Base-by-base conservation (phyloP, 2,797 vertebrate species). In the Percopsis omiscomaycus region DNA sequence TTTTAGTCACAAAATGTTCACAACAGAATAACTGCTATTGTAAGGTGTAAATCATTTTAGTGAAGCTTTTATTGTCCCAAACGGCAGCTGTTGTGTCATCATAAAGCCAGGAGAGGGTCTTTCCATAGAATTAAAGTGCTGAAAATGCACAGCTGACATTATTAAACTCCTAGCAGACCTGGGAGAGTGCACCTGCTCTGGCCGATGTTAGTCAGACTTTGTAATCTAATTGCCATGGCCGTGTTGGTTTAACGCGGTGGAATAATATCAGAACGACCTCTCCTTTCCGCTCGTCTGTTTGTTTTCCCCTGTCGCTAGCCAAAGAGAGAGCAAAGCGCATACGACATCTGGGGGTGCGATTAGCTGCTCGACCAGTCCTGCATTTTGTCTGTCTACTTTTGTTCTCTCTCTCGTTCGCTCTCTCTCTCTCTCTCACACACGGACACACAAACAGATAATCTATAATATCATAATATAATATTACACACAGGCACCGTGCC, bases 191-290 rank as follows among this genome's bases (percentile, higher is more conserved):
- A 80, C 76, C 79, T 84, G 76, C 70, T 70, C 68, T 53, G 69
- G 73, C 69, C 16, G 59, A 77, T 62, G 79, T 83, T 78, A 80
- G 67, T 64, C 71, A 67, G 61, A 66, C 55, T 5, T 37, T 51
- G 74, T 82, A 88, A 91, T 85, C 77, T 84, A 89, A 90, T 87
- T 71, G 55, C 59, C 30, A n/a, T 44, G 67, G 47, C 64, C 49
- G 66, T 88, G 83, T 91, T 86, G 71, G 68, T 89, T 86, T 84
- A 87, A 86, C 76, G 72, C 65, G 32, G 64, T 61, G 63, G 53
- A 78, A 69, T 69, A 69, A 76, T 67, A 83, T 76, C 57, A 73
- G 3, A 15, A 71, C 60, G 74, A 66, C 14, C 52, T 83, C 45
- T 73, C 53, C 30, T 75, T 81, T 76, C 71, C 46, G 63, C 57